Base-by-base conservation (phyloP, 2,797 vertebrate species). In the Aselliscus stoliczkanus region DNA sequence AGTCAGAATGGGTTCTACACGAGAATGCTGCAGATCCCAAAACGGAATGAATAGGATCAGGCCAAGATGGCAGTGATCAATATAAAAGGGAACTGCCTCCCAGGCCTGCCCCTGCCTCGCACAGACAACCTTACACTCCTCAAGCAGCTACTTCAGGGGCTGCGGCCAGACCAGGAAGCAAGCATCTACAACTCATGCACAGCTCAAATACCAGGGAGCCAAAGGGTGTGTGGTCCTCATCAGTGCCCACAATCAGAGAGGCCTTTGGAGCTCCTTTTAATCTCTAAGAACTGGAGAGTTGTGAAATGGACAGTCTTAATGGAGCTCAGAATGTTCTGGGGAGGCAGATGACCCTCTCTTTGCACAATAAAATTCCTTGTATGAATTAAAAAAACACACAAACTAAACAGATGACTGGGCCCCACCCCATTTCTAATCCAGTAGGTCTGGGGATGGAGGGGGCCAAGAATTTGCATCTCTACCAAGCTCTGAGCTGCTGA, bases 61-160 rank as follows among this genome's bases (percentile, higher is more conserved):
- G 99, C 99, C 2, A 98, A 99, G 95, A 99, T 99, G 99, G 99
- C 99, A 0, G 99, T 99, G 52, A 98, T 99, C 17, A 99, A 98
- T 99, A 99, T 94, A 99, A 99, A 99, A 97, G 99, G 99, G 62
- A 99, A 99, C 97, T 99, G 99, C 0, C 99, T 99, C 8, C 99
- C 99, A 0, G 99, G 99, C 0, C 98, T 99, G 14, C 97, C 98
- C 70, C 94, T 98, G 2, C 98, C 92, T 1, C 98, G 27, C 7
- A 9, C 7, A 9, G 96, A 99, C 88, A 98, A 99, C 96, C 98
- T 99, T 82, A 99, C 99, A 0, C 98, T 99, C 93, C 96, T 99
- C 94, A 99, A 99, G 98, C 99, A 99, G 98, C 99, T 99, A 65
- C 98, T 99, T 82, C 98, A 98, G 97, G 99, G 99, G 0, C 99